Base-by-base conservation (phyloP, 2,888 invertebrate species). In the Eueremaeus valkanovi region DNA sequence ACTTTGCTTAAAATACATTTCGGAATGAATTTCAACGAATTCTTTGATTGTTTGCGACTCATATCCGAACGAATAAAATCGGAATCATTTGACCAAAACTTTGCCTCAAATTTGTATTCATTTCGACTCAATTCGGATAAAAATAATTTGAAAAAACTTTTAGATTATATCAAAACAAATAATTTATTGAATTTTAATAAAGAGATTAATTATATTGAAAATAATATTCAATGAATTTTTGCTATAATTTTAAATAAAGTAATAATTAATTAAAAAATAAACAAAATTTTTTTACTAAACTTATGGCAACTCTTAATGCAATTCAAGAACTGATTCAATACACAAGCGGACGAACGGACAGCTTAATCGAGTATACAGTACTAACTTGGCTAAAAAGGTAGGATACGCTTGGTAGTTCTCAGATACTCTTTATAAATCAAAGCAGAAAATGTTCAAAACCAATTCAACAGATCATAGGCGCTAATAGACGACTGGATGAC, bases 1-100 rank as follows among this genome's bases (percentile, higher is more conserved):
- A 42, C 18, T 31, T 49, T 75, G 18, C 42, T 75, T 3, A 49
- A 70, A 51, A 51, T 72, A 3, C 75, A 75, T 63, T 75, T 75
- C 42, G 75, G 75, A 0, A 5, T 75, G 3, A 75, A 75, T 72
- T 13, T 72, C 2, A 51, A 55, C 6, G 72, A 75, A 27, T 75
- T 75, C 18, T 21, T 72, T n/a, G 61, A 75, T 36, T 68, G 68
- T 42, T 68, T 68, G 40, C 0, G 13, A 42, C 24, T 24, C 13
- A 42, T 68, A 68, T 42, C 40, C 8, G 11, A 68, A n/a, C 3
- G 68, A 68, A 68, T 68, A 21, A 40, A 68, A 42, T 24, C 24
- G 1, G 68, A 68, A 42, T 13, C 24, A 13, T 6, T n/a, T 3
- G 68, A 21, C 24, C 6, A 29, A 61, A 6, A 42, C 1, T 21